Base-by-base conservation (phyloP, 30 jellyfish, hydroid and myxozoan species). In the Morbakka virulenta region DNA sequence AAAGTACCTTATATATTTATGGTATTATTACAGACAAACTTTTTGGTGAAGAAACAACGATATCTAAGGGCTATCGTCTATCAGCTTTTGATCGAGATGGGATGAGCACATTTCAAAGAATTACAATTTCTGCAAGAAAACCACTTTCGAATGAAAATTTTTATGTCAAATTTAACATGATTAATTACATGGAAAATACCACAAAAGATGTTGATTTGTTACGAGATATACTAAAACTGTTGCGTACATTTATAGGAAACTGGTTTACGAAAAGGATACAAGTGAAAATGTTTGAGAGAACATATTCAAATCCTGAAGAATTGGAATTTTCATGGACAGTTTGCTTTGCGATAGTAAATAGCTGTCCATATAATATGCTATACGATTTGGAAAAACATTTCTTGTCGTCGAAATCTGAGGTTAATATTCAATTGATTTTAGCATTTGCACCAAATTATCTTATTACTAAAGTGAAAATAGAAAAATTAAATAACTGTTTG, bases 171-270 rank as follows among this genome's bases (percentile, higher is more conserved):
- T 41, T 83, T 12, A 64, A 80, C 12, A 85, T 84, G 25, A 49
- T 87, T 50, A 87, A 83, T 83, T 69, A 83, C 87, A 83, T 87
- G 30, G 74, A 28, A 9, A 14, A 68, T 28, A 30, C 95, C 11
- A 50, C 75, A 0, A 26, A 72, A 50, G 72, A 83, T 32, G 79
- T 83, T 6, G 51, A 35, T 0, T 49, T 73, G 11, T 53, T 83
- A 17, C 21, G 73, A 26, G 35, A 50, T 23, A 47, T 51, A 0
- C 64, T 83, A 62, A 36, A 20, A 6, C 73, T 65, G n/a, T 57
- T 83, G 14, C 87, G 95, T 32, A 48, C 61, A 20, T 83, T 71
- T 52, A 26, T 83, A 51, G 67, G 64, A 62, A 80, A 83, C 20
- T 25, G 52, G 27, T 25, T 61, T 3, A 36, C 2, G 48, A 57